A percentile compares a stretch with the other conserved stretches of the same genome.
These are phyloP conservation scores for Criorhina ranunculi DNA, from an alignment of 2,888 invertebrate species.

Conservation along the genomic window DNA sequence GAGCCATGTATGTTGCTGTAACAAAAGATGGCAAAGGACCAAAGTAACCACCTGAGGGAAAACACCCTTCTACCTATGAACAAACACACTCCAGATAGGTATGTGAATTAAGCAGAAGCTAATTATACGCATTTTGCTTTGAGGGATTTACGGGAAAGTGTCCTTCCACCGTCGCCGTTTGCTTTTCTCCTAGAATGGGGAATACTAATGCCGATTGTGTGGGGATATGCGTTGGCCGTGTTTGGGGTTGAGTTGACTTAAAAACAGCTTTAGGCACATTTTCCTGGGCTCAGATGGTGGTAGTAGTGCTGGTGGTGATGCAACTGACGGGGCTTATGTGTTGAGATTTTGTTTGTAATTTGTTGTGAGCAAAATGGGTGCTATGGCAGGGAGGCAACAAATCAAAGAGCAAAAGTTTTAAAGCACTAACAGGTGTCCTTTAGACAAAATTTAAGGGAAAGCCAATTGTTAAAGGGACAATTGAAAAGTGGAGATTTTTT, in stretches of 20 bases:
- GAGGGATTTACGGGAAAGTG: conserved; percentile 54
- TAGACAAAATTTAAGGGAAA: conserved; percentile 29
- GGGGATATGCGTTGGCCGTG: neutral
- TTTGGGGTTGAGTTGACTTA: conserved; percentile 26
- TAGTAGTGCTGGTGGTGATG: conserved; percentile 8
- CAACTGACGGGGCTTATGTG: conserved; percentile 39
- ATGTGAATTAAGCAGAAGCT: conserved; percentile 60
- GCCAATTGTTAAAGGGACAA: conserved; percentile 10
- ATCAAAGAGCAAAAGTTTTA: neutral
- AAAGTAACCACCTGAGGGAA: conserved; percentile 38
- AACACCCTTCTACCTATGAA: neutral
- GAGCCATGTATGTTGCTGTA: conserved; percentile 19
- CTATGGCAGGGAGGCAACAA: conserved; percentile 6
- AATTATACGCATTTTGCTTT: conserved; percentile 62
- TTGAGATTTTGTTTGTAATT: conserved; percentile 56
- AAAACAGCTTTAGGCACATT: conserved; percentile 37
- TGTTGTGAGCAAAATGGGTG: conserved; percentile 43
- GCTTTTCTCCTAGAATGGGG: neutral
- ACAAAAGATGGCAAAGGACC: conserved; percentile 28
- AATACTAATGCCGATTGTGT: conserved; percentile 31
- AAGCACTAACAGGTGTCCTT: conserved; percentile 47
- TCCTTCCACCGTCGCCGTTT: conserved; percentile 4
- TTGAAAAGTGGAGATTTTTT: conserved; percentile 6
- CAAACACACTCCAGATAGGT: neutral
- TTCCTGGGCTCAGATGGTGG: conserved; percentile 18